Base-by-base conservation (phyloP, 2,797 vertebrate genomes). In the Diplodus sargus region DNA sequence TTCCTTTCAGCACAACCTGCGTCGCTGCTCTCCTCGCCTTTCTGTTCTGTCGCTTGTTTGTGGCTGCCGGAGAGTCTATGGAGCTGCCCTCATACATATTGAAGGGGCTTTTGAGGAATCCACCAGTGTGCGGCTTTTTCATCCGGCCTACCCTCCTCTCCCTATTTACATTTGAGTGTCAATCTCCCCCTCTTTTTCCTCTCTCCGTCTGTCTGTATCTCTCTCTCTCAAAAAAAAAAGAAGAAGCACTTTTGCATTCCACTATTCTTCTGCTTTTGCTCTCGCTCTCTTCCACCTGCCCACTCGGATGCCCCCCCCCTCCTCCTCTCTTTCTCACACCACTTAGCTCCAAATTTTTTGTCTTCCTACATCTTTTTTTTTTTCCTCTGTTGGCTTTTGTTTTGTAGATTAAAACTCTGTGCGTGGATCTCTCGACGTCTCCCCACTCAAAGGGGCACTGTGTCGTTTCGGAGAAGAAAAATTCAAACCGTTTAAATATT, bases 101-200 rank as follows among this genome's bases (percentile, higher is more conserved):
- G 92, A 94, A 94, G 88, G 90, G 85, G 88, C 86, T 90, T 92
- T 93, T 91, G 86, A 93, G 91, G 88, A 92, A 90, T 91, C 89
- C 83, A 77, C 89, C 87, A 87, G 87, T 82, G 85, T 89, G 82
- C 79, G 0, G 67, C 82, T 81, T 87, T 93, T 84, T 88, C 79
- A 86, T 92, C 87, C 88, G 11, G 57, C 51, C 71, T 63, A 56
- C 73, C 47, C 89, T 87, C 74, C 66, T 84, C 83, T 87, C 73
- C 74, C 80, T 85, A 91, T 94, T 92, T 93, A 93, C 88, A 91
- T 90, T 87, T 68, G 86, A 91, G 91, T 93, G 91, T 94, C 89
- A 90, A 70, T 87, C 85, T 78, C 81, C 52, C 59, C 60, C 64
- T 59, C 76, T 82, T 71, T 83, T 59, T 67, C 72, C 62, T 18